A percentile compares a stretch with the other conserved stretches of the same genome.
Evolutionary conservation across 2,797 vertebrate species (phyloP).

Genomic region (Kryptolebias ocellatus): DNA sequence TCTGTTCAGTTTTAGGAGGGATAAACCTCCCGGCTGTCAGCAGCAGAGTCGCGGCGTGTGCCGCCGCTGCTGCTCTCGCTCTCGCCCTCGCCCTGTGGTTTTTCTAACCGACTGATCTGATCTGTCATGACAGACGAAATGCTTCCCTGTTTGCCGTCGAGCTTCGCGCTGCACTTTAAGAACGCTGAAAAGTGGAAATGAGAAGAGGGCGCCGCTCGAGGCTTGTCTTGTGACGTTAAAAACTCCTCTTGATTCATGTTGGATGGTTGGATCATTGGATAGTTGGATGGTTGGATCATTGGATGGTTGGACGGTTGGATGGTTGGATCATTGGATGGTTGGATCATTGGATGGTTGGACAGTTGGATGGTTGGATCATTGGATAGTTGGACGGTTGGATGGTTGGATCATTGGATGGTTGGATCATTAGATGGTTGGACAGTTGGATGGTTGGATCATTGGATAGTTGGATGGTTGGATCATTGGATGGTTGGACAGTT

Average conservation of each 20-base stretch:
- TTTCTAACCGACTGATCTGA: slow-evolving; percentile 38
- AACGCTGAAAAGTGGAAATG: background rate
- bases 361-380: too few species aligned
- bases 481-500: too few species aligned
- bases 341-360: too few species aligned
- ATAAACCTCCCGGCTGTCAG: slow-evolving; percentile 11
- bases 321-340: too few species aligned
- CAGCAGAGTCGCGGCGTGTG: background rate
- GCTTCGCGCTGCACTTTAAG: slow-evolving; percentile 7
- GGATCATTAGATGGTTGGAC: too few species aligned
- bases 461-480: too few species aligned
- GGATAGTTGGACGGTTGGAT: too few species aligned
- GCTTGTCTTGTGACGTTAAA: too few species aligned
- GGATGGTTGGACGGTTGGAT: background rate
- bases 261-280: background rate
- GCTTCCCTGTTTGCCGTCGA: slow-evolving; percentile 26
- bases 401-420: too few species aligned
- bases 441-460: too few species aligned
- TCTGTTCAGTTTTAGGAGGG: slow-evolving; percentile 12
- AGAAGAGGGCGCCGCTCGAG: slow-evolving; percentile 12
- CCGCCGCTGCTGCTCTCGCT: background rate
- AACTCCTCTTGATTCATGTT: background rate
- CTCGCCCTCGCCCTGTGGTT: slow-evolving; percentile 24
- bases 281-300: background rate
- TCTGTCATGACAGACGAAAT: slow-evolving; percentile 28